These are phyloP conservation scores for Jordanella pulchra DNA, from an alignment of 2,797 vertebrate genomes.

Conservation along the genomic window DNA sequence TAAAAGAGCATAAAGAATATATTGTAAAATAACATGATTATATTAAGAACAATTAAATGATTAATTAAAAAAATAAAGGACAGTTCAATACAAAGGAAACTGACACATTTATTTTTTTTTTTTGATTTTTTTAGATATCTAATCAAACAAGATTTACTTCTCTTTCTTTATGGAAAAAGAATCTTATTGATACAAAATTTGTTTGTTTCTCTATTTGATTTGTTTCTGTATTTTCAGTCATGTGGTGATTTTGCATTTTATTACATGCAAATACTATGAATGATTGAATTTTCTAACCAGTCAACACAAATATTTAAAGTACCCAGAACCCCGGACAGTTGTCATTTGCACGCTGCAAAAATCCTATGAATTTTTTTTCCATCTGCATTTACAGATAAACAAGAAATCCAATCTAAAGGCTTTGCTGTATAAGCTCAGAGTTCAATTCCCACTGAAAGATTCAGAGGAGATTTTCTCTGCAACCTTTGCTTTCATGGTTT, in stretches of 20 bases:
- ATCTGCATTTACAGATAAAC: conserved; percentile 70
- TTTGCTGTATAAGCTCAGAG: conserved; percentile 42
- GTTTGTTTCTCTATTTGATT: no score
- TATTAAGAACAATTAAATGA: no score
- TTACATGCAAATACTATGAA: conserved; percentile 8
- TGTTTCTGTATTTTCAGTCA: not conserved
- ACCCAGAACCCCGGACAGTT: conserved; percentile 11
- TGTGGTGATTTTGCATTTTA: conserved; percentile 3
- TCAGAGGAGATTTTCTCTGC: conserved; percentile 65
- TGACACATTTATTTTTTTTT: no score
- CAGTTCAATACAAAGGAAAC: conserved; percentile 59
- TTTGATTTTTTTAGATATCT: conserved; percentile 68
- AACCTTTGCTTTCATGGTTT: conserved; percentile 57
- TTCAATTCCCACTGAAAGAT: conserved; percentile 63
- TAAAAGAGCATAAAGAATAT: no score
- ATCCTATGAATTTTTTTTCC: conserved; percentile 32
- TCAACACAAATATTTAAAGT: conserved; percentile 28
- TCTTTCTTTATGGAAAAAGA: conserved; percentile 10
- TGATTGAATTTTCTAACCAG: conserved; percentile 17
- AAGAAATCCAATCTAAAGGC: conserved; percentile 52
- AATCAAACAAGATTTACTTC: conserved; percentile 75
- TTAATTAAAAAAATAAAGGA: conserved; percentile 76
- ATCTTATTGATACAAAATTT: not conserved
- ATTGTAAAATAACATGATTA: no score
- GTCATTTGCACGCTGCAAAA: conserved; percentile 23